A percentile compares a stretch with the other conserved stretches of the same genome.
Evolutionary conservation across 2,113 vertebrate species (phyloP).

Genomic region (Centropristis striata): DNA sequence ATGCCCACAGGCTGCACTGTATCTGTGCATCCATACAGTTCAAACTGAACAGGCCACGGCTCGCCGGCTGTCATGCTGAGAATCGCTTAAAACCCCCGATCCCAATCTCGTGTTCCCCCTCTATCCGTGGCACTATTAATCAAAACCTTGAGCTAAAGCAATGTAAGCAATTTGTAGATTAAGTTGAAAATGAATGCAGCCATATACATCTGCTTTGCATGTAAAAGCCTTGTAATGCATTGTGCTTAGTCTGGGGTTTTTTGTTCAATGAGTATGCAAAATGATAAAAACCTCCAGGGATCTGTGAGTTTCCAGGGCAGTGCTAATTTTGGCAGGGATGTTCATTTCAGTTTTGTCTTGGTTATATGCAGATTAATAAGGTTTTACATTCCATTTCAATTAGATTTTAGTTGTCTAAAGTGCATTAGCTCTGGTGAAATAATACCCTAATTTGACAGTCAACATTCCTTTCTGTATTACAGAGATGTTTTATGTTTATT

Average conservation of each 20-base stretch:
- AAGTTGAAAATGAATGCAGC: slow-evolving; percentile 47
- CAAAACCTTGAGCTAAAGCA: slow-evolving; percentile 23
- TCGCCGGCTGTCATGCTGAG: slow-evolving; percentile 23
- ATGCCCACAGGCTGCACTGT: slow-evolving; percentile 12
- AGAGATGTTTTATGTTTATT: neutral
- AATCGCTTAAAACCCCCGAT: neutral
- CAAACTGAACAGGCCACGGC: neutral
- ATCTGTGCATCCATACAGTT: slow-evolving; percentile 20
- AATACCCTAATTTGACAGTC: neutral
- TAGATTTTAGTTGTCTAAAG: neutral
- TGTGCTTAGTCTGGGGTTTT: slow-evolving; percentile 57
- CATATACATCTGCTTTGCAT: slow-evolving; percentile 42
- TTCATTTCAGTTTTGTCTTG: neutral
- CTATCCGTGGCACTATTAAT: slow-evolving; percentile 27
- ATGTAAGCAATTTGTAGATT: slow-evolving; percentile 50
- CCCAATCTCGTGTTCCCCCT: neutral
- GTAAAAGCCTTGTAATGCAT: slow-evolving; percentile 27
- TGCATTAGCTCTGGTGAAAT: neutral
- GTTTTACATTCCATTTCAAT: neutral
- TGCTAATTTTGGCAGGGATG: slow-evolving; percentile 24
- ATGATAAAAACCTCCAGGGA: slow-evolving; percentile 43
- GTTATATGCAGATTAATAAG: neutral
- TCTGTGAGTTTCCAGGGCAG: slow-evolving; percentile 23
- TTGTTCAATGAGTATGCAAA: slow-evolving; percentile 46
- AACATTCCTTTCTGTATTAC: neutral